phyloP scores from a whole-genome alignment of 2,113 vertebrate genomes.

The Tonatia bakeri region DNA sequence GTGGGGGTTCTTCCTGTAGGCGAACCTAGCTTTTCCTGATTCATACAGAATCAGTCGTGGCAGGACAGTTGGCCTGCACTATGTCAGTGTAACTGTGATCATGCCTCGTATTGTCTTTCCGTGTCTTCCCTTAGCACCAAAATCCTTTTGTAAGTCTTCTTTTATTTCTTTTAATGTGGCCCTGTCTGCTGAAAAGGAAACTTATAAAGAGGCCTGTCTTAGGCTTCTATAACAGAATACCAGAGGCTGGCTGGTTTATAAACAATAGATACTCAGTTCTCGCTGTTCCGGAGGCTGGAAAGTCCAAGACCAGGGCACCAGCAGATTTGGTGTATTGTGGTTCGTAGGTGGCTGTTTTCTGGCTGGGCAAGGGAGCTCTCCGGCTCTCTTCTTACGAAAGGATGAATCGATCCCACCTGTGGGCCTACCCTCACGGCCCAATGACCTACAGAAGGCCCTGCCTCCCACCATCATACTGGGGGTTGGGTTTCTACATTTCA shows the following conservation, averaged over 20 bases:
- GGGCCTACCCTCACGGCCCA: neutral
- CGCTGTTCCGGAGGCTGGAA: neutral
- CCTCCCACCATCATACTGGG: neutral
- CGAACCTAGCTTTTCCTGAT: too few species aligned
- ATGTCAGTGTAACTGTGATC: neutral
- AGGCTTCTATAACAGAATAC: neutral
- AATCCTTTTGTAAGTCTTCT: neutral
- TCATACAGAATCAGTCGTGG: too few species aligned
- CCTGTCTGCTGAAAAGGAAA: neutral
- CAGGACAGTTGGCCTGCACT: neutral
- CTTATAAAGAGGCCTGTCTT: neutral
- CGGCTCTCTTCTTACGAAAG: neutral
- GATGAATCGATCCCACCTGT: too few species aligned
- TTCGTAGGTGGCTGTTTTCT: neutral
- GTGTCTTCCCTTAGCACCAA: neutral
- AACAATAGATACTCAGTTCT: neutral
- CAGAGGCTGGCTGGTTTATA: neutral
- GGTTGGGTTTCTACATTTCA: neutral
- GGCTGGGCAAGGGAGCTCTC: neutral
- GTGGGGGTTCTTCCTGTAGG: too few species aligned
- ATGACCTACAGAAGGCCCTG: neutral
- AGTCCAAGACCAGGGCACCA: neutral
- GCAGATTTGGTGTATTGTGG: neutral
- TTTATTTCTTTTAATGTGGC: too few species aligned
- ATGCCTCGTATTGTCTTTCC: neutral